phyloP scores from a whole-genome alignment of 2,888 invertebrate species.

The Polylopha cassiicola region DNA sequence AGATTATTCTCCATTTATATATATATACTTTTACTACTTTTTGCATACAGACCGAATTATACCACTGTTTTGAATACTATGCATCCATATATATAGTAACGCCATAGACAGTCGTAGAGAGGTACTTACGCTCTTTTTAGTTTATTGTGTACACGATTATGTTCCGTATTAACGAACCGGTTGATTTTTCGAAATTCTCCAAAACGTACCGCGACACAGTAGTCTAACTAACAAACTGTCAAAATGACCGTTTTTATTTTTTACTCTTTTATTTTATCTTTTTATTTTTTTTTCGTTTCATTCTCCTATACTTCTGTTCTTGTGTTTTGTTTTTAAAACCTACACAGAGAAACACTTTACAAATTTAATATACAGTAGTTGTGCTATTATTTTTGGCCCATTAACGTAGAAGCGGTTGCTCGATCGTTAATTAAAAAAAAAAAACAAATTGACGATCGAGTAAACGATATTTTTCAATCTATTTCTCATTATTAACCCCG shows the following conservation, averaged over 20 bases:
- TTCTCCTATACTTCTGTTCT: conserved; percentile 68
- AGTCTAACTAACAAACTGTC: conserved; percentile 48
- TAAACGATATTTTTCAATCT: conserved; percentile 56
- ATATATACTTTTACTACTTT: conserved; percentile 70
- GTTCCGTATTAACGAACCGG: too few species aligned
- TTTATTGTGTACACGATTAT: conserved; percentile 55
- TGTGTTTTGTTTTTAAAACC: conserved; percentile 57
- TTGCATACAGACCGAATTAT: conserved; percentile 66
- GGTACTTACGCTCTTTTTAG: conserved; percentile 51
- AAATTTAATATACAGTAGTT: conserved; percentile 59
- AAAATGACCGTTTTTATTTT: conserved; percentile 43
- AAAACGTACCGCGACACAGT: conserved; percentile 54
- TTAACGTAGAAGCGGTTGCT: conserved; percentile 63
- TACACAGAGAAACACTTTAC: conserved; percentile 77
- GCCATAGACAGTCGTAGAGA: conserved; percentile 50
- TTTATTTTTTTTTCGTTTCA: conserved; percentile 43
- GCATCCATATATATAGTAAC: conserved; percentile 59
- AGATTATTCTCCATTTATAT: conserved; percentile 66
- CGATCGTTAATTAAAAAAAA: conserved; percentile 53
- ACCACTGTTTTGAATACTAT: conserved; percentile 61
- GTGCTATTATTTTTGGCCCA: conserved; percentile 70
- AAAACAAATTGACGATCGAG: conserved; percentile 59
- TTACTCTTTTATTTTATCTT: conserved; percentile 41
- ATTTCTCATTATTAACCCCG: conserved; percentile 45
- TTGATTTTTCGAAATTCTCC: too few species aligned